These are phyloP conservation scores for Myoxocephalus aenaeus DNA, from an alignment of 2,797 vertebrate species.

Conservation along the genomic window DNA sequence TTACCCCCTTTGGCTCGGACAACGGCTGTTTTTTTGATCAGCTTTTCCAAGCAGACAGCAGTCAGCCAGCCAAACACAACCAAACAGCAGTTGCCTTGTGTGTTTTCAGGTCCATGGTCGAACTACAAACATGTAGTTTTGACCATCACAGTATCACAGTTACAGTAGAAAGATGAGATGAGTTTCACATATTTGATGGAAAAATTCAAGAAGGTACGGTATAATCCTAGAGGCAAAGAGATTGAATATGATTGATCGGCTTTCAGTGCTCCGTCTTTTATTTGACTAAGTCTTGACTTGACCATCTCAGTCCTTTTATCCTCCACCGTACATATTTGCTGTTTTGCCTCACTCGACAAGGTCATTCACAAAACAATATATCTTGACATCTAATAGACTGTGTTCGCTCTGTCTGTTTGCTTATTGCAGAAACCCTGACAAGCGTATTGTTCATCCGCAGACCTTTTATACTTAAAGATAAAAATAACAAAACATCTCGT, in stretches of 20 bases:
- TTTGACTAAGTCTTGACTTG: conserved; percentile 25
- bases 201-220: conserved; percentile 49
- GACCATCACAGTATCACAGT: conserved; percentile 75
- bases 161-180: conserved; percentile 66
- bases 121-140: conserved; percentile 61
- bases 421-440: conserved; percentile 46
- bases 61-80: conserved; percentile 47
- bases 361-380: conserved; percentile 47
- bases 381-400: conserved; percentile 36
- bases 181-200: conserved; percentile 57
- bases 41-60: conserved; percentile 45
- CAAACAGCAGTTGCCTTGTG: conserved; percentile 48
- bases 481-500: conserved; percentile 38
- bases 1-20: conserved; percentile 35
- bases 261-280: conserved; percentile 43
- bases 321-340: conserved; percentile 17
- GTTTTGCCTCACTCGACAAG: conserved; percentile 22
- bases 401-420: conserved; percentile 46
- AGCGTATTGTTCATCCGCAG: conserved; percentile 41
- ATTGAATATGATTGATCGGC: conserved; percentile 56
- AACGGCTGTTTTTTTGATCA: conserved; percentile 39
- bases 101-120: conserved; percentile 41
- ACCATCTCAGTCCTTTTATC: conserved; percentile 34
- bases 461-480: conserved; percentile 20
- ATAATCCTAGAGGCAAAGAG: conserved; percentile 55